These are phyloP conservation scores for Osedax fenrisi DNA, from an alignment of 2,888 invertebrate genomes.

Conservation along the genomic window DNA sequence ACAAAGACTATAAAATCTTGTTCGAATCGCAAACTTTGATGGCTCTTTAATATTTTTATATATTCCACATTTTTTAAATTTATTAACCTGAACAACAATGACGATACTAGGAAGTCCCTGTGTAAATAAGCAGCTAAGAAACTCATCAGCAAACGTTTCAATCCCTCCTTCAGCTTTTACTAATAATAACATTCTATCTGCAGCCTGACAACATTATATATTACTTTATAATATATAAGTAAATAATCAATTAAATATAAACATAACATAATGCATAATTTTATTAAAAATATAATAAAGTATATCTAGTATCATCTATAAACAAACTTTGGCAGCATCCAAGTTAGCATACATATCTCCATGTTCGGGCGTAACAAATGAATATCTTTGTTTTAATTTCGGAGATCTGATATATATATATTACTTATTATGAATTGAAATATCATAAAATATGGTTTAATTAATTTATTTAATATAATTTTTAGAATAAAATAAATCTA, in stretches of 20 bases:
- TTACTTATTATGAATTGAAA: neutral
- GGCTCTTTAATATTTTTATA: neutral
- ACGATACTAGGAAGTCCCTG: conserved; percentile 67
- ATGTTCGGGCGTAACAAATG: conserved; percentile 64
- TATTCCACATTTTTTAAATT: neutral
- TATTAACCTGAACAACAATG: conserved; percentile 42
- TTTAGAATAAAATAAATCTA: neutral
- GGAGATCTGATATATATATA: conserved; percentile 58
- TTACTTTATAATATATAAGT: no score
- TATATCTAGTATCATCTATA: no score
- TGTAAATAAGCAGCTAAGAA: conserved; percentile 66
- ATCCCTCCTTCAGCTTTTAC: conserved; percentile 56
- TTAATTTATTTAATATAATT: no score
- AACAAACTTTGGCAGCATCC: conserved; percentile 54
- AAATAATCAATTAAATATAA: no score
- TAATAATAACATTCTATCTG: conserved; percentile 70
- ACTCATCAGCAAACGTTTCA: conserved; percentile 67
- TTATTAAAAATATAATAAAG: no score
- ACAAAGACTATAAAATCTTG: no score
- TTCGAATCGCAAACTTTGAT: no score
- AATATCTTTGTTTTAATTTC: conserved; percentile 75
- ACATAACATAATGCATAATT: no score
- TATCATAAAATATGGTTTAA: no score
- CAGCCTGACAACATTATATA: no score
- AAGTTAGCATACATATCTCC: conserved; percentile 62